These are phyloP conservation scores for Semnornis frantzii DNA, from an alignment of 2,113 vertebrate genomes.

Conservation along the genomic window DNA sequence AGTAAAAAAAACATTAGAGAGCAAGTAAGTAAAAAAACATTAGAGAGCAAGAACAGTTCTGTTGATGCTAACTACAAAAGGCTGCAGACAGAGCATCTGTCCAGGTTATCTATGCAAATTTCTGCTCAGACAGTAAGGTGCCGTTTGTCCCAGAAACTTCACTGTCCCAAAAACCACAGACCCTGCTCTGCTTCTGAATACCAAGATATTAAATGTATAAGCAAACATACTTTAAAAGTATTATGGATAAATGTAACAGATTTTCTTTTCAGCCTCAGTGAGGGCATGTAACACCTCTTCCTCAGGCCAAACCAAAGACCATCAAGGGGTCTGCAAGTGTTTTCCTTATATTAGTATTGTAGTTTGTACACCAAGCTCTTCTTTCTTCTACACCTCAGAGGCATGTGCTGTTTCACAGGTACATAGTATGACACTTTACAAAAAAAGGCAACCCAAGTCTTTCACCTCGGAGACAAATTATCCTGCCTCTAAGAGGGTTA, in stretches of 20 bases:
- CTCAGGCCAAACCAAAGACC: not conserved
- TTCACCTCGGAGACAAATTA: not conserved
- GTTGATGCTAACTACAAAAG: not conserved
- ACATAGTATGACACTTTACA: not conserved
- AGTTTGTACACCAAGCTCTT: not conserved
- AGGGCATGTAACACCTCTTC: not conserved
- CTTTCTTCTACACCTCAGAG: not conserved
- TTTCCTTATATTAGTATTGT: not conserved
- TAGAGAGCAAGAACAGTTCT: not conserved
- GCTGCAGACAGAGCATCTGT: not conserved
- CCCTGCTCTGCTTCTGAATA: not conserved
- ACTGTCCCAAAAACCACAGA: not conserved
- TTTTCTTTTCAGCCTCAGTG: not conserved
- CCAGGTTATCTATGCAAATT: not conserved
- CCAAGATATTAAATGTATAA: not conserved
- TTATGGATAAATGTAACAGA: not conserved
- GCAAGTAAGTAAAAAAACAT: not conserved
- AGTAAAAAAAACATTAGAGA: not conserved
- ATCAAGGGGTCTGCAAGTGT: not conserved
- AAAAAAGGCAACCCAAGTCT: not conserved
- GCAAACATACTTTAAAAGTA: not conserved
- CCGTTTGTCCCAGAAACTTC: not conserved
- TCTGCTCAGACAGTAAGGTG: not conserved
- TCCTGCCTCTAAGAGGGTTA: not conserved
- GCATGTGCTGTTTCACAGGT: not conserved